phyloP scores from a whole-genome alignment of 92 coral and sea anemone species.

The Scolanthus callimorphus region DNA sequence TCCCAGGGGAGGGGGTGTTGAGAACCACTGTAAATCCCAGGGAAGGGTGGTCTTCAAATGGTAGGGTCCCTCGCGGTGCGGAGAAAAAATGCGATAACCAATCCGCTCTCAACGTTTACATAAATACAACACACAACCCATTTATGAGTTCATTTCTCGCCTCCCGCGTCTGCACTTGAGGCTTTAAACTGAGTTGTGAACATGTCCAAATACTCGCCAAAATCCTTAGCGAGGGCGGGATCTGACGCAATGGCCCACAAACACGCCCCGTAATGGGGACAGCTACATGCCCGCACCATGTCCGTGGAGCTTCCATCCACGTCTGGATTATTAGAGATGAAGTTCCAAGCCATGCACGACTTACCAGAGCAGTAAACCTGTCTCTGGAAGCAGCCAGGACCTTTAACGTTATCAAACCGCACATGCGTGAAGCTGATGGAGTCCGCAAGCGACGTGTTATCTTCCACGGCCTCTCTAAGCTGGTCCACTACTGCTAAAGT shows the following conservation, averaged over 20 bases:
- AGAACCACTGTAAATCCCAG: too few species aligned
- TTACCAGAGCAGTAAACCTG: slow-evolving; percentile 91
- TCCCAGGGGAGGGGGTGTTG: too few species aligned
- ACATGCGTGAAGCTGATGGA: slow-evolving; percentile 79
- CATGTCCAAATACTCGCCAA: slow-evolving; percentile 42
- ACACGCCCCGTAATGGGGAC: slow-evolving; percentile 85
- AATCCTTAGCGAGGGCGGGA: slow-evolving; percentile 45
- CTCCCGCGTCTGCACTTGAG: too few species aligned
- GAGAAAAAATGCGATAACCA: too few species aligned
- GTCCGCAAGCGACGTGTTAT: slow-evolving; percentile 37
- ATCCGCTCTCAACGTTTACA: too few species aligned
- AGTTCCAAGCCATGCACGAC: slow-evolving; percentile 90
- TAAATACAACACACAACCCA: too few species aligned
- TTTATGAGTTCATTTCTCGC: too few species aligned
- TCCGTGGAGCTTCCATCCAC: slow-evolving; percentile 25
- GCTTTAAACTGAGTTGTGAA: slow-evolving; percentile 22
- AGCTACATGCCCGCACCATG: slow-evolving; percentile 49
- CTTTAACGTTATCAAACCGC: slow-evolving; percentile 79
- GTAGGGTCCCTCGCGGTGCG: too few species aligned
- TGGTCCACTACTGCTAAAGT: slow-evolving; percentile 87
- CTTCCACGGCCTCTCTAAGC: slow-evolving; percentile 37
- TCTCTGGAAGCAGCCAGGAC: slow-evolving; percentile 47
- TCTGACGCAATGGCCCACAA: slow-evolving; percentile 95
- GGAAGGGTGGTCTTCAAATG: too few species aligned
- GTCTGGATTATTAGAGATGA: slow-evolving; percentile 22